Evolutionary conservation across 2,888 invertebrate species (phyloP), one percentile per base, ranked within the genome.

Genomic region (Magallana nippona): DNA sequence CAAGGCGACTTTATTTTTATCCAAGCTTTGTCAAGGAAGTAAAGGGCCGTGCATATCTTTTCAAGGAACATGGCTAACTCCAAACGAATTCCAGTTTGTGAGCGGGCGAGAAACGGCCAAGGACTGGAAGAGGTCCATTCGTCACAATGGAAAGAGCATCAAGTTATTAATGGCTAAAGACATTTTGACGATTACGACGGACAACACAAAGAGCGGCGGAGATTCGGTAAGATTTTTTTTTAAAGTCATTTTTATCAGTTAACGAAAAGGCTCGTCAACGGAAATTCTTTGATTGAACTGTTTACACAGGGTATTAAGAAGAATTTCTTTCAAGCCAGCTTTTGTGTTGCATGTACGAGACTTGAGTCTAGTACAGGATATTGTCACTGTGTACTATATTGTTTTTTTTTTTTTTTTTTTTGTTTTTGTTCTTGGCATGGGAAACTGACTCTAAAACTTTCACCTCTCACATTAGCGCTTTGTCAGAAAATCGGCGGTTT

Each of bases 21-120:
- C 82, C 10, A 85, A 82, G 81, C 71, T 85, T 60, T 82, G 82
- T 58, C 82, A 82, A 57, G 95, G 95, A 17, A 94, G 94, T 83
- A 95, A 94, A 89, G 95, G 95, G n/a, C 93, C 94, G n/a, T 95
- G 95, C 88, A 94, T 95, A 83, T 88, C 92, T 17, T 94, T 93
- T 88, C 92, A 94, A 83, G 93, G 93, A 55, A 89, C 92, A 60
- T 95, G 95, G 94, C 90, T 94, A 77, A 95, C 95, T 2, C 95
- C 95, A 3, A 95, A 95, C 90, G 94, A 95, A 90, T 95, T 95
- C 87, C 95, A 95, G 89, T 92, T 92, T 82, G 92, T 95, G 62
- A 94, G 95, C 90, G 95, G 95, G n/a, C 88, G 95, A 79, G 94
- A 95, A 89, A 94, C 94, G 60, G 95, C 95, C 81, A 95, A 95